Conservation (phyloP, 2,797 vertebrate genomes). For the Acropternis orthonyx region DNA sequence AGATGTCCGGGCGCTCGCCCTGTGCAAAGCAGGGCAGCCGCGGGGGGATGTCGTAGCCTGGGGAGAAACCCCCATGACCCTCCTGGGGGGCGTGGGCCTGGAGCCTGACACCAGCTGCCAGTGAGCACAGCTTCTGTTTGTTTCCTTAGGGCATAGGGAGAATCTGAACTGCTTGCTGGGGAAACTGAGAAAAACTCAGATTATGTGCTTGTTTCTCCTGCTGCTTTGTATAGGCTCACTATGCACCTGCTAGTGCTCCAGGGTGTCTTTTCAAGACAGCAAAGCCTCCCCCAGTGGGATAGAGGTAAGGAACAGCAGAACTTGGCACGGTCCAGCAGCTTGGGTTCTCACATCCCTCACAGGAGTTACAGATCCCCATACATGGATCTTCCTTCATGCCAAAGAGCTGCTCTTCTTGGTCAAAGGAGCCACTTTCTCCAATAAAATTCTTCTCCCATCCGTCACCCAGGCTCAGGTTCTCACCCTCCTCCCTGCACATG, state of each 20-base stretch:
- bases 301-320: neutral
- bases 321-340: neutral
- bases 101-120: slow-evolving; percentile 78
- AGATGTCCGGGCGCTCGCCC: slow-evolving; percentile 75
- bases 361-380: neutral
- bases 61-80: slow-evolving; percentile 79
- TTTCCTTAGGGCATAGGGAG: neutral
- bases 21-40: slow-evolving; percentile 47
- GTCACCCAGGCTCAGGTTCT: neutral
- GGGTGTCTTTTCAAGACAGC: neutral
- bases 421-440: neutral
- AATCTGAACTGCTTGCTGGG: neutral
- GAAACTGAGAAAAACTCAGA: neutral
- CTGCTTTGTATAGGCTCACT: neutral
- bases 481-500: neutral
- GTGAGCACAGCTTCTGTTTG: neutral
- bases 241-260: neutral
- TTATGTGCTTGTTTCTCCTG: neutral
- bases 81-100: slow-evolving; percentile 82
- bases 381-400: neutral
- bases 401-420: neutral
- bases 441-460: neutral
- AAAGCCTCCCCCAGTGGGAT: neutral
- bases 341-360: neutral
- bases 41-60: slow-evolving; percentile 83